These are phyloP conservation scores for Pseudorhiza aurosa DNA, from an alignment of 30 jellyfish, hydroid and myxozoan species.

Conservation along the genomic window DNA sequence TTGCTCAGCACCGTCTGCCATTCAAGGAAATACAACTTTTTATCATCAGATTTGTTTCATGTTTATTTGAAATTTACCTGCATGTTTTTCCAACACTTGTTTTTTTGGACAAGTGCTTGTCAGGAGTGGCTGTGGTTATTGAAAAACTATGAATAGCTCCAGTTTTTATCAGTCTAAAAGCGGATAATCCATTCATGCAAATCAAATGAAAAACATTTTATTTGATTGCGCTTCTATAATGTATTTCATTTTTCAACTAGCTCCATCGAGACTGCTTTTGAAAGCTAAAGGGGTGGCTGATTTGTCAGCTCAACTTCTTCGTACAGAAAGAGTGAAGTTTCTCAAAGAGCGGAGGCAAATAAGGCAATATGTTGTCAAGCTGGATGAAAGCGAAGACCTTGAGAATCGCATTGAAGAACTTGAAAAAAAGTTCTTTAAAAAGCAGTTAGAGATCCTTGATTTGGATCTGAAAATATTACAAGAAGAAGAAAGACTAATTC, in stretches of 20 bases:
- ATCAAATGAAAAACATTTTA: no score
- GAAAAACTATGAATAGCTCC: no score
- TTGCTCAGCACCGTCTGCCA: no score
- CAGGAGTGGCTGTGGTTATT: no score
- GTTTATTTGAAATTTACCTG: no score
- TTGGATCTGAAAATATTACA: constrained; percentile 61
- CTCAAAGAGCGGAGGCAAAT: constrained; percentile 35
- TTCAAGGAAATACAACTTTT: no score
- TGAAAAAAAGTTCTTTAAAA: constrained; percentile 57
- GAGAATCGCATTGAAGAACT: constrained; percentile 46
- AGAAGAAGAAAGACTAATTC: constrained; percentile 51
- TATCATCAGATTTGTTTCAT: no score
- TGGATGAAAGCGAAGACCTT: constrained; percentile 56
- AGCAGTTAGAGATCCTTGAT: constrained; percentile 68
- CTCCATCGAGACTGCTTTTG: constrained; percentile 35
- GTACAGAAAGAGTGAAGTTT: constrained; percentile 28
- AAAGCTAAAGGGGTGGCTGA: constrained; percentile 32
- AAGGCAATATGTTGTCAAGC: constrained; percentile 27
- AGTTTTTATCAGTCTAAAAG: no score
- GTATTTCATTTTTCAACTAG: constrained; percentile 16
- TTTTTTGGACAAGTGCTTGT: no score
- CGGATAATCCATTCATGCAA: no score
- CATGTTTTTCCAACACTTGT: no score
- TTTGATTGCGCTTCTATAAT: no score
- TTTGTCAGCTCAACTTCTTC: constrained; percentile 54